Base-by-base conservation (phyloP, 1,140 invertebrate genomes). In the Drosophila paulistorum region DNA sequence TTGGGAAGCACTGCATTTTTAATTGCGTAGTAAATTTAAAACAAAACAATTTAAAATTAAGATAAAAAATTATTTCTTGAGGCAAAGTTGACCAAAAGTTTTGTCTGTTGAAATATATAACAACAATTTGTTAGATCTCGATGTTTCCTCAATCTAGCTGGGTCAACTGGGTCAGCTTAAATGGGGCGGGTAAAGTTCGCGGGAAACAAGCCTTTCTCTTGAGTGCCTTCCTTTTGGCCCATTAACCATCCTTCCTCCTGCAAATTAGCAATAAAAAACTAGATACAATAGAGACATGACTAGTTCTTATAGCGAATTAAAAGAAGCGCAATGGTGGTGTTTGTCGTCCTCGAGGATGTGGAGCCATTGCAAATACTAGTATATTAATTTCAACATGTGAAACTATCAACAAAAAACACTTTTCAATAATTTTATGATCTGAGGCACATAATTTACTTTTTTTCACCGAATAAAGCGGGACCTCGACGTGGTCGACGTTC, bases 171-270 rank as follows among this genome's bases (percentile, higher is more conserved):
- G 71, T 45, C n/a, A 58, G 51, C 23, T 95, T 95, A 98, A 90
- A 99, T 96, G 54, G 97, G 97, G 81, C 97, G 95, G 75, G 98
- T 99, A 92, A 99, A 99, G 93, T 99, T 99, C 67, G 97, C 98
- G 10, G 98, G 98, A 93, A 99, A 99, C 93, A 99, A 97, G 65
- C 98, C 98, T 92, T 98, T 98, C 77, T 98, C 96, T 77, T 95
- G 96, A 77, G 96, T 96, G 20, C 94, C 94, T 90, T 98, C 97
- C 92, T 98, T 98, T 71, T 97, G 94, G 48, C 98, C 98, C 96
- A 99, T 98, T 74, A 99, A 93, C 98, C 98, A 99, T 65, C 98
- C 98, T 92, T 99, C 98, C 94, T 99, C 98, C 98, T 99, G 93
- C 54, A 94, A 90, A 74, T 91, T 83, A 45, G 63, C 33, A 90